Evolutionary conservation across 2,888 invertebrate genomes (phyloP).

Genomic region (Aproaerema taeniolella): DNA sequence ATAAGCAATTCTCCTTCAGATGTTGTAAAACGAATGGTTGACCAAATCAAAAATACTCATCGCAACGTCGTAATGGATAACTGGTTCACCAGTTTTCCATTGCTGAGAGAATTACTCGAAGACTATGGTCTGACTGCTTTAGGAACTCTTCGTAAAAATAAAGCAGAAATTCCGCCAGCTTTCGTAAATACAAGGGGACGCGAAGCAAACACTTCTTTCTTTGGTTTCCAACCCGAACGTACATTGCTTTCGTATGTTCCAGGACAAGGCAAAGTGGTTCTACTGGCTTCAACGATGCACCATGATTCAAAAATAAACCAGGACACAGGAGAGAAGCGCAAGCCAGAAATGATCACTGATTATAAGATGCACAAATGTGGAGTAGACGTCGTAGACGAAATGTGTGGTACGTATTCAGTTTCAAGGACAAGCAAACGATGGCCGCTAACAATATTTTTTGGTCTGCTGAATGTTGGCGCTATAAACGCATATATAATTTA

Average conservation of each 20-base stretch:
- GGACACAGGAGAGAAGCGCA: slow-evolving; percentile 12
- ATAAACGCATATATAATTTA: slow-evolving; percentile 17
- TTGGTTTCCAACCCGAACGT: slow-evolving; percentile 7
- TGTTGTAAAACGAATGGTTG: slow-evolving; percentile 1
- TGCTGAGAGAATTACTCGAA: slow-evolving; percentile 15
- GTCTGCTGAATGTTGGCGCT: slow-evolving; percentile 18
- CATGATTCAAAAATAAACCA: slow-evolving; percentile 15
- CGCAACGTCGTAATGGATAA: slow-evolving; percentile 17
- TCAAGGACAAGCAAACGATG: slow-evolving; percentile 3
- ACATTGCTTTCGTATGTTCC: slow-evolving; percentile 10
- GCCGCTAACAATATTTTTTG: slow-evolving; percentile 11
- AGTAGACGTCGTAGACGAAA: slow-evolving; percentile 24
- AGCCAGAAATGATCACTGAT: slow-evolving; percentile 23
- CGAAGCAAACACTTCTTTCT: neutral
- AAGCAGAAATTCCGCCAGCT: slow-evolving; percentile 7
- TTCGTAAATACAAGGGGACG: slow-evolving; percentile 4
- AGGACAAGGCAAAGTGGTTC: slow-evolving; percentile 15
- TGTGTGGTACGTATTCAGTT: slow-evolving; percentile 11
- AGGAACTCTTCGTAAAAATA: slow-evolving; percentile 10
- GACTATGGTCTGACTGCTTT: slow-evolving; percentile 5
- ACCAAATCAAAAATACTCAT: slow-evolving; percentile 5
- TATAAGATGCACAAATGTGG: slow-evolving; percentile 25
- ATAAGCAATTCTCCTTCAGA: neutral
- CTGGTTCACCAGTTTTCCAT: slow-evolving; percentile 18
- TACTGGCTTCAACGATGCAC: slow-evolving; percentile 17